Conservation (phyloP, 2,113 vertebrate species). For the Penelope pileata region DNA sequence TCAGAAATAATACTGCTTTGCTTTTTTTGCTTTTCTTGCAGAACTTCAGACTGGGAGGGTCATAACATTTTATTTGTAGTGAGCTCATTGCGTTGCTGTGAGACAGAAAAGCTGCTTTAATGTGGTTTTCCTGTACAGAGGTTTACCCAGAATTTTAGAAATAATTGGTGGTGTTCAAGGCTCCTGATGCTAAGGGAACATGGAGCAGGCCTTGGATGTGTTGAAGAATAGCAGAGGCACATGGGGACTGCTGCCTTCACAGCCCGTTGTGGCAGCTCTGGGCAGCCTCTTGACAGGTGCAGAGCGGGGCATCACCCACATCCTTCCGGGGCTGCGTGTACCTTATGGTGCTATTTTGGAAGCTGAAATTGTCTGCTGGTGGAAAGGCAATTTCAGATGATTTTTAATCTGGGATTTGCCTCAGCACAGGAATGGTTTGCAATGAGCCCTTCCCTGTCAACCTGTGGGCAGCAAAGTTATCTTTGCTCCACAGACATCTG, state of each 20-base stretch:
- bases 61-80: background rate
- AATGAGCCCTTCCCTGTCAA: background rate
- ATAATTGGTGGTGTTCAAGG: background rate
- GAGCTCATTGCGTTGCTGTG: background rate
- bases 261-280: background rate
- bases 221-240: background rate
- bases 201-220: background rate
- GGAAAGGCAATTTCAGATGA: background rate
- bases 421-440: background rate
- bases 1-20: background rate
- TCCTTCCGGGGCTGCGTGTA: rapidly evolving
- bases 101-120: background rate
- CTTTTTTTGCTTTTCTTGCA: background rate
- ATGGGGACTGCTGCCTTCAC: background rate
- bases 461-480: rapidly evolving
- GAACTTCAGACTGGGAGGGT: background rate
- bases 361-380: background rate
- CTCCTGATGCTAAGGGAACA: background rate
- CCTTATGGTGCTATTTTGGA: background rate
- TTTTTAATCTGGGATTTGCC: background rate
- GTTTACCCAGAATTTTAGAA: background rate
- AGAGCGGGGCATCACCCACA: rapidly evolving
- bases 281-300: background rate
- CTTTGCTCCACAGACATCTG: background rate
- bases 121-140: background rate